Percentiles rank a stretch among this genome's conserved stretches.
phyloP scores from a whole-genome alignment of 2,888 invertebrate species.

The Agriopis aurantiaria region DNA sequence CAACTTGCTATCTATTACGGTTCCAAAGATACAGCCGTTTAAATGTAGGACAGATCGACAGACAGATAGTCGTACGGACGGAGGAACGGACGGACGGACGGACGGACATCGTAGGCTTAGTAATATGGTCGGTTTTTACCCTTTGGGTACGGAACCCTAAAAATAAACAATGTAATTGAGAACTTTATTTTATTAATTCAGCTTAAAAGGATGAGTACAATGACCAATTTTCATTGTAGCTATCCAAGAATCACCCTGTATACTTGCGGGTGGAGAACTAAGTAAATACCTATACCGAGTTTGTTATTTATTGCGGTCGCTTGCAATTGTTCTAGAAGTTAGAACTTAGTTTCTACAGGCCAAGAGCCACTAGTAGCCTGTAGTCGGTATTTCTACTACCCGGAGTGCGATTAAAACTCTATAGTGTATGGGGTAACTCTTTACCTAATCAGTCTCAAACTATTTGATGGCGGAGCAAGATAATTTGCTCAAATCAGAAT shows the following conservation, averaged over 20 bases:
- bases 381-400: conserved; percentile 5
- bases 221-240: not conserved
- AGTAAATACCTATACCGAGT: conserved; percentile 33
- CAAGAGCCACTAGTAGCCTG: conserved; percentile 8
- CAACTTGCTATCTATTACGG: no score
- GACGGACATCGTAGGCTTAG: no score
- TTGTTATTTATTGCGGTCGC: conserved; percentile 34
- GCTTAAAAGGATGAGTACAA: not conserved
- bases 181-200: no score
- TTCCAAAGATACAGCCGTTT: no score
- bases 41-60: no score
- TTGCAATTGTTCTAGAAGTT: conserved; percentile 31
- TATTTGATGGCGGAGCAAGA: not conserved
- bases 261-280: conserved; percentile 43
- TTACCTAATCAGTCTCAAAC: not conserved
- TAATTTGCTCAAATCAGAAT: no score
- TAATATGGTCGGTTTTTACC: no score
- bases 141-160: no score
- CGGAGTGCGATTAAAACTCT: conserved; percentile 1
- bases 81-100: no score
- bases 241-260: conserved; percentile 35
- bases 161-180: no score
- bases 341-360: conserved; percentile 17
- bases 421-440: not conserved
- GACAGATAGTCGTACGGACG: no score